Percentiles rank a stretch among this genome's conserved stretches.
Conservation (phyloP, 1,140 invertebrate genomes). For the Planococcus citri region DNA sequence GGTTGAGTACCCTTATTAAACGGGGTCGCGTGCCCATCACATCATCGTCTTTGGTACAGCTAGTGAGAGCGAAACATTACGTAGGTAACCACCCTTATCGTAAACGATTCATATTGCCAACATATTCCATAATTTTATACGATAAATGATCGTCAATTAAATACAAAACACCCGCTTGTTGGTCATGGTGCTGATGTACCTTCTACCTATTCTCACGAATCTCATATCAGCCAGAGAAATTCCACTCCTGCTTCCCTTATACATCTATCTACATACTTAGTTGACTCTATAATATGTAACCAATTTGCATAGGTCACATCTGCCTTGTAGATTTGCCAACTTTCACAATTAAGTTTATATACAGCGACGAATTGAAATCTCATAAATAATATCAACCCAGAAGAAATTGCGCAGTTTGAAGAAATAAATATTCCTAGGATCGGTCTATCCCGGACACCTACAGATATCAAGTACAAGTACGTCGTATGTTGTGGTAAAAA, state of each 20-base stretch:
- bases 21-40: not conserved
- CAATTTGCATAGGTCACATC: too few species aligned
- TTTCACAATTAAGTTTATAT: too few species aligned
- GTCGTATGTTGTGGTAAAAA: too few species aligned
- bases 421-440: not conserved
- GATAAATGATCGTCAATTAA: not conserved
- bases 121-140: not conserved
- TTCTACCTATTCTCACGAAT: too few species aligned
- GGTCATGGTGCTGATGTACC: too few species aligned
- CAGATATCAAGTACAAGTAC: too few species aligned
- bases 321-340: too few species aligned
- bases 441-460: not conserved
- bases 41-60: not conserved
- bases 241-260: too few species aligned
- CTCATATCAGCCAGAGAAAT: too few species aligned
- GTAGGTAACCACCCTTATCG: not conserved
- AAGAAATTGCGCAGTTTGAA: not conserved
- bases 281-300: too few species aligned
- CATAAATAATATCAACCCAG: not conserved
- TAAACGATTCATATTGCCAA: not conserved
- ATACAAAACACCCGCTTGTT: not conserved
- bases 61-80: not conserved
- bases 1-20: conserved; percentile 3
- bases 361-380: not conserved
- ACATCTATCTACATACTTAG: too few species aligned